Evolutionary conservation across 2,113 vertebrate genomes (phyloP).

Genomic region (Cyanistes caeruleus): DNA sequence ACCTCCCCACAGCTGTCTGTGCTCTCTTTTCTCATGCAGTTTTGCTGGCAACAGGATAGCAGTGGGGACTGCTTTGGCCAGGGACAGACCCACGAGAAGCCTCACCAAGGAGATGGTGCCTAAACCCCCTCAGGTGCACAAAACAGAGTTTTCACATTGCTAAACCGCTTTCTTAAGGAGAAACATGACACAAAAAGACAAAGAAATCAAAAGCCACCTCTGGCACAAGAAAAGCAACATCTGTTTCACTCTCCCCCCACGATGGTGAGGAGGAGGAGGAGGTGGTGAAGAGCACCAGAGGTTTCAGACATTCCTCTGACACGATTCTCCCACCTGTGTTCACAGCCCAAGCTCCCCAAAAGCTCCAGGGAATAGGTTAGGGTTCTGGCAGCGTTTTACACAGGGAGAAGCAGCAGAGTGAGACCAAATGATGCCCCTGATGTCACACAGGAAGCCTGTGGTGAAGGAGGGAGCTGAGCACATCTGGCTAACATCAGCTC

Average conservation of each 20-base stretch:
- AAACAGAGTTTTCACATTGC: neutral
- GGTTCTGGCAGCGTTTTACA: neutral
- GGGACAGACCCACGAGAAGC: neutral
- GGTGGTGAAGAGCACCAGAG: neutral
- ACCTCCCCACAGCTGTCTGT: neutral
- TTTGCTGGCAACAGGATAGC: neutral
- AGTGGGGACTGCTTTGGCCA: neutral
- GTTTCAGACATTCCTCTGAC: neutral
- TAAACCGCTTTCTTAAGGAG: neutral
- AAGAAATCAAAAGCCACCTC: neutral
- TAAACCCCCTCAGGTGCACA: neutral
- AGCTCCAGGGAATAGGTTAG: rapidly evolving
- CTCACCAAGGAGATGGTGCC: neutral
- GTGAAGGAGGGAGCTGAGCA: neutral
- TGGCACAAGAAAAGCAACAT: neutral
- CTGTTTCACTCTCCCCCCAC: neutral
- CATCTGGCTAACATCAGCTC: conserved; percentile 8
- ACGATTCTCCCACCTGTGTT: neutral
- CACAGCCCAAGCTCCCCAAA: neutral
- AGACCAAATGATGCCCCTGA: neutral
- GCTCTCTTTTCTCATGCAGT: neutral
- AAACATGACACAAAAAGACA: neutral
- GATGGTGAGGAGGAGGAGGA: neutral
- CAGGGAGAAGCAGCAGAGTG: neutral
- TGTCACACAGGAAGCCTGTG: neutral